Percentiles rank a stretch among this genome's conserved stretches.
Conservation (phyloP, 2,888 invertebrate genomes). For the Desoria tigrina region DNA sequence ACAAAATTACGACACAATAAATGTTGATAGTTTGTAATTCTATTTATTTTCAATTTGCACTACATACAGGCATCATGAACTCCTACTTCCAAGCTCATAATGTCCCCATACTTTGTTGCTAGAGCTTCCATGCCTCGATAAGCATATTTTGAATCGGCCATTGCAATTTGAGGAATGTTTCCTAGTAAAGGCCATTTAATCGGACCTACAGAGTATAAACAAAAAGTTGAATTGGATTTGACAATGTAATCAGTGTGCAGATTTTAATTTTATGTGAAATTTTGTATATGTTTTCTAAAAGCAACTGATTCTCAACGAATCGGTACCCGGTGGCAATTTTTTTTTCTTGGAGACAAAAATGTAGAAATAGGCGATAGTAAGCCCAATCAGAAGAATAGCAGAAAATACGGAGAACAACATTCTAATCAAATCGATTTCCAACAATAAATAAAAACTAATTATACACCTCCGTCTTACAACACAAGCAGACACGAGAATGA, state of each 20-base stretch:
- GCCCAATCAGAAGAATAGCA: not conserved
- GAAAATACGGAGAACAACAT: not conserved
- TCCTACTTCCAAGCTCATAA: conserved; percentile 19
- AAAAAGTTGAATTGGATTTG: not conserved
- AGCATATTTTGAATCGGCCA: conserved; percentile 13
- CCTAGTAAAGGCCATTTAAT: conserved; percentile 20
- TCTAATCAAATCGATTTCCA: too few species aligned
- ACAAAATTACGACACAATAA: too few species aligned
- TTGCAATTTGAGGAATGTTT: conserved; percentile 9
- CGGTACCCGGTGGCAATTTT: conserved; percentile 1
- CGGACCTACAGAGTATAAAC: conserved; percentile 16
- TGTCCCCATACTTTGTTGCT: conserved; percentile 23
- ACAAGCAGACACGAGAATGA: too few species aligned
- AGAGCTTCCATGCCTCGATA: conserved; percentile 17
- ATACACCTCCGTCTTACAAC: too few species aligned
- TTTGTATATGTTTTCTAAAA: too few species aligned
- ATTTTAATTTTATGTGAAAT: too few species aligned
- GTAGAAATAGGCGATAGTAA: not conserved
- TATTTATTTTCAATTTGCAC: conserved; percentile 21
- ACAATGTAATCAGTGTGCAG: too few species aligned
- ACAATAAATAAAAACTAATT: too few species aligned
- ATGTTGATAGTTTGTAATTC: too few species aligned
- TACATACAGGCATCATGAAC: conserved; percentile 12
- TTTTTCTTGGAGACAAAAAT: not conserved
- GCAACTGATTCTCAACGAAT: too few species aligned